Conservation (phyloP, 1,140 invertebrate genomes). For the Zaprionus lachaisei region DNA sequence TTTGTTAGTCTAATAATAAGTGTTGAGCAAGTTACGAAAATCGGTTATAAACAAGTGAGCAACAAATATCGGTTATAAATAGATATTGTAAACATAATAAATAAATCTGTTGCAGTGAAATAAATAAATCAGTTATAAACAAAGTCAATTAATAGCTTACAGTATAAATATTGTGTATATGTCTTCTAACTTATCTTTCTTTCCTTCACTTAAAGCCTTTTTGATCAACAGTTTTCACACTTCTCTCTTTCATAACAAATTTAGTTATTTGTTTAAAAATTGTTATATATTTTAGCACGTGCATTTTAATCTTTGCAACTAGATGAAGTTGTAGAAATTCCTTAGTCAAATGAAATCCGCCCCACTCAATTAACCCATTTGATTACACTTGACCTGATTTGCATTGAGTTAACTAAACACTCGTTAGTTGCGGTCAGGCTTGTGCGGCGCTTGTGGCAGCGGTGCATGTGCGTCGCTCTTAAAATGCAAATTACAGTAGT, state of each 20-base stretch:
- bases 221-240: too few relatives aligned
- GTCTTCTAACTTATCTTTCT: too few relatives aligned
- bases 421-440: conserved; percentile 6
- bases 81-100: too few relatives aligned
- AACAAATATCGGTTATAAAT: too few relatives aligned
- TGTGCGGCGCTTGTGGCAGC: background rate
- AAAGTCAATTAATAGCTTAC: too few relatives aligned
- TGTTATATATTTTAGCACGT: background rate
- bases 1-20: too few relatives aligned
- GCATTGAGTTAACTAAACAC: conserved; percentile 6
- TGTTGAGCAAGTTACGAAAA: too few relatives aligned
- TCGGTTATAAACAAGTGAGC: too few relatives aligned
- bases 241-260: background rate
- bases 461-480: background rate
- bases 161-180: too few relatives aligned
- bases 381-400: conserved; percentile 4
- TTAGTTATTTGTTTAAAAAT: background rate
- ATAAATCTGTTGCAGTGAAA: too few relatives aligned
- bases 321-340: background rate
- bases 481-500: background rate
- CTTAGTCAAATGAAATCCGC: background rate
- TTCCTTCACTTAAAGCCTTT: too few relatives aligned
- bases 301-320: background rate
- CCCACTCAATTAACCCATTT: conserved; percentile 8
- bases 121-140: too few relatives aligned